Percentiles rank a stretch among this genome's conserved stretches.
Conservation (phyloP, 2,888 invertebrate genomes). For the Scaptomyza flava region DNA sequence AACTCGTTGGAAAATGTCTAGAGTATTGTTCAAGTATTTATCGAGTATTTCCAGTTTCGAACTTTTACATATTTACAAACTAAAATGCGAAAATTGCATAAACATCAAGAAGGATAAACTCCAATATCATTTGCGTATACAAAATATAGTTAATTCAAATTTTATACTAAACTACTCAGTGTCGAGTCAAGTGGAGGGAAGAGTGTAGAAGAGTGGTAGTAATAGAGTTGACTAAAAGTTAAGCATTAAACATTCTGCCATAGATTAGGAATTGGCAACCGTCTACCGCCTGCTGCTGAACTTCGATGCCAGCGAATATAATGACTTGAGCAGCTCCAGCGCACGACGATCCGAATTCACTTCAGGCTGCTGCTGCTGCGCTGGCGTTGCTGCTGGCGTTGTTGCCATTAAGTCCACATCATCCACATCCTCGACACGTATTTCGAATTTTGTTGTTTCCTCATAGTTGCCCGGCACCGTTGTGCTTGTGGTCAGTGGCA, state of each 20-base stretch:
- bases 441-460: slow-evolving; percentile 83
- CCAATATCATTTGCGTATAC: slow-evolving; percentile 9
- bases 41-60: slow-evolving; percentile 59
- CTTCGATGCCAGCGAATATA: slow-evolving; percentile 93
- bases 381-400: slow-evolving; percentile 58
- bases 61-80: slow-evolving; percentile 74
- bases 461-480: slow-evolving; percentile 69
- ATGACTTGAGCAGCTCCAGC: slow-evolving; percentile 91
- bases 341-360: slow-evolving; percentile 90
- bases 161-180: slow-evolving; percentile 29
- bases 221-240: slow-evolving; percentile 75
- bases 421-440: slow-evolving; percentile 82
- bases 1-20: slow-evolving; percentile 46
- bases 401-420: slow-evolving; percentile 57
- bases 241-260: slow-evolving; percentile 58
- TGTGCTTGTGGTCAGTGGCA: slow-evolving; percentile 59
- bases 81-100: slow-evolving; percentile 61
- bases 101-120: slow-evolving; percentile 42
- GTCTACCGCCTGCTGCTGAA: slow-evolving; percentile 88
- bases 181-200: slow-evolving; percentile 12
- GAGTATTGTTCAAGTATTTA: slow-evolving; percentile 34
- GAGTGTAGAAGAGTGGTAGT: slow-evolving; percentile 7
- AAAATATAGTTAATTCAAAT: slow-evolving; percentile 10
- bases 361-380: slow-evolving; percentile 28
- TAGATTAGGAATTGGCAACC: slow-evolving; percentile 68